Conservation (phyloP, 1,140 invertebrate species). For the Homalodisca vitripennis region DNA sequence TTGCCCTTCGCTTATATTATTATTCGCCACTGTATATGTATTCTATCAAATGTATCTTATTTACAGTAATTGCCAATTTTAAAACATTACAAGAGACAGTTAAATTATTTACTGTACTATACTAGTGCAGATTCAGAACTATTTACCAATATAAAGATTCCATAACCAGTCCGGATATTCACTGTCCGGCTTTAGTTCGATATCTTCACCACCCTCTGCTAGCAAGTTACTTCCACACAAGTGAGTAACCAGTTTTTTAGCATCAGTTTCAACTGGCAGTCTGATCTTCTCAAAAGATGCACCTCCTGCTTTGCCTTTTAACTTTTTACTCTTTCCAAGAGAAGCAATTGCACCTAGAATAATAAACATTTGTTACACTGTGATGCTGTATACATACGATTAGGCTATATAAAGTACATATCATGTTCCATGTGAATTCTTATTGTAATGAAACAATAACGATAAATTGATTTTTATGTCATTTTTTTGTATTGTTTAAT, state of each 20-base stretch:
- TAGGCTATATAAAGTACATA: no score
- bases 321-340: conserved; percentile 23
- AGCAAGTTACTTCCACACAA: conserved; percentile 86
- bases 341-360: conserved; percentile 26
- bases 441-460: no score
- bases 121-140: background rate
- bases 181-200: conserved; percentile 78
- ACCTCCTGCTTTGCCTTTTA: conserved; percentile 44
- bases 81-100: background rate
- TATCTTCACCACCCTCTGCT: conserved; percentile 72
- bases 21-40: background rate
- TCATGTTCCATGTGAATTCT: no score
- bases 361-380: no score
- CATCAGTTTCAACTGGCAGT: conserved; percentile 84
- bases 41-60: background rate
- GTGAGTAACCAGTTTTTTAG: conserved; percentile 71
- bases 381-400: no score
- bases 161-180: conserved; percentile 96
- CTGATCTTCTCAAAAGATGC: conserved; percentile 67
- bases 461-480: no score
- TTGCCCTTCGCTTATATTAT: background rate
- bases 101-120: no score
- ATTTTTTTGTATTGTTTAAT: no score
- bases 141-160: conserved; percentile 59
- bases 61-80: background rate